A percentile compares a stretch with the other conserved stretches of the same genome.
phyloP scores from a whole-genome alignment of 35 echinoderm and acorn worm species.

The Ptychodera flava region DNA sequence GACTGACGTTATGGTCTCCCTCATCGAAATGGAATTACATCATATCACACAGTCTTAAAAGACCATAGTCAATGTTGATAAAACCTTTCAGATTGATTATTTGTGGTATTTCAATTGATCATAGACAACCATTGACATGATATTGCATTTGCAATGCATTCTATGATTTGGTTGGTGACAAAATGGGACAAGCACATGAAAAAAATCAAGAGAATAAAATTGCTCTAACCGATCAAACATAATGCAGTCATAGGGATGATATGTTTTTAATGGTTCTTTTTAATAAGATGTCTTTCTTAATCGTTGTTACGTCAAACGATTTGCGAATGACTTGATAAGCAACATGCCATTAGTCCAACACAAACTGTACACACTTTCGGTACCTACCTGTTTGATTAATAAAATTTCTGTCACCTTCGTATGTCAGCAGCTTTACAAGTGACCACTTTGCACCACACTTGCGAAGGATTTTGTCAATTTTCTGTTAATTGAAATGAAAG shows the following conservation, averaged over 20 bases:
- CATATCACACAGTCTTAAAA: no score
- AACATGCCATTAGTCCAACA: no score
- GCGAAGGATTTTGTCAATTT: conserved; percentile 79
- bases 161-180: no score
- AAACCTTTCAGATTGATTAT: no score
- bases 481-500: conserved; percentile 47
- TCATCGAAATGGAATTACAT: not conserved
- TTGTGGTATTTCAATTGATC: no score
- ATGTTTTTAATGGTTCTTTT: not conserved
- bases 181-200: no score
- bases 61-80: not conserved
- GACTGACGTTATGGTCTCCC: not conserved
- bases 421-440: conserved; percentile 54
- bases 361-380: no score
- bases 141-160: no score
- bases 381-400: conserved; percentile 76
- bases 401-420: conserved; percentile 71
- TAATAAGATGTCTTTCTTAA: not conserved
- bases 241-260: not conserved
- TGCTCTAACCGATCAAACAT: not conserved
- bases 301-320: not conserved
- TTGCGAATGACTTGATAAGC: no score
- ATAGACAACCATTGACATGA: no score
- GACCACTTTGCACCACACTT: conserved; percentile 95
- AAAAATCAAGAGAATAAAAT: not conserved